phyloP scores from a whole-genome alignment of 2,888 invertebrate species.

The Carcina quercana region DNA sequence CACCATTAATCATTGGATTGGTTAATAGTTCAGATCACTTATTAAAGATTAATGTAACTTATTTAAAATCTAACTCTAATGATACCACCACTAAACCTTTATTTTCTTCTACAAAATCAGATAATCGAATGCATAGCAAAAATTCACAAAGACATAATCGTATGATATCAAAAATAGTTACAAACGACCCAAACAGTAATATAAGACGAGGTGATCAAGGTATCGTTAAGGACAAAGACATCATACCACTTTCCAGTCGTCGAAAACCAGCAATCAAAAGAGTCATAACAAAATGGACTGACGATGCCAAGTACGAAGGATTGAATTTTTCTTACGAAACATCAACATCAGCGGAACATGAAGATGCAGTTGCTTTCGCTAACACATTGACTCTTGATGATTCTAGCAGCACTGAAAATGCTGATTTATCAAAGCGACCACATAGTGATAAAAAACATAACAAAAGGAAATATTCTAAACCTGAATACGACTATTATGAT shows the following conservation, averaged over 20 bases:
- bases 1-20: slow-evolving; percentile 32
- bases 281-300: slow-evolving; percentile 70
- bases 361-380: slow-evolving; percentile 20
- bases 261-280: slow-evolving; percentile 53
- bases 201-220: background rate
- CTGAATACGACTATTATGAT: slow-evolving; percentile 30
- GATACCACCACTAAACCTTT: slow-evolving; percentile 6
- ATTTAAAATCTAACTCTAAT: slow-evolving; percentile 1
- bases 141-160: slow-evolving; percentile 20
- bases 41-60: background rate
- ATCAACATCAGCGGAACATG: slow-evolving; percentile 26
- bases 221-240: slow-evolving; percentile 2
- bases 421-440: slow-evolving; percentile 20
- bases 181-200: slow-evolving; percentile 23
- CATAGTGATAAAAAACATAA: slow-evolving; percentile 28
- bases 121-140: background rate
- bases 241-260: slow-evolving; percentile 1
- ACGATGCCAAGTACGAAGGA: slow-evolving; percentile 58
- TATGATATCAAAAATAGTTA: slow-evolving; percentile 19
- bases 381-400: slow-evolving; percentile 20
- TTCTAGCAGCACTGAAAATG: slow-evolving; percentile 23
- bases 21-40: slow-evolving; percentile 18
- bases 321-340: slow-evolving; percentile 56
- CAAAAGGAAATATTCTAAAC: slow-evolving; percentile 31
- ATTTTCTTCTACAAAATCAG: background rate